Evolutionary conservation across 2,113 vertebrate genomes (phyloP), one percentile per base, ranked within the genome.

Genomic region (Atherinomorus stipes): DNA sequence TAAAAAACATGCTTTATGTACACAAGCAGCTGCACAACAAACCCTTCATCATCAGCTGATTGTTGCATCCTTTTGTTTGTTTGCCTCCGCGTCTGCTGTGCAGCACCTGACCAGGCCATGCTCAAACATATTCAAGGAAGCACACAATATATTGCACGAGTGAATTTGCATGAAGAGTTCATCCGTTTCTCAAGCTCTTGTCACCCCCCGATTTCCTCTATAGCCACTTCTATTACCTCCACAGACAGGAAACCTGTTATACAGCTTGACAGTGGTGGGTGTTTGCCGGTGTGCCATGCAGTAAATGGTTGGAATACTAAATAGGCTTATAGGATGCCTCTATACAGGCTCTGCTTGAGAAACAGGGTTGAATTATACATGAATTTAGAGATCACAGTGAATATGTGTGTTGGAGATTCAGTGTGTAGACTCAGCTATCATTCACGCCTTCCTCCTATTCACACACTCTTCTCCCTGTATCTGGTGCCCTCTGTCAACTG

Each of bases 321-420:
- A 74, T 6, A 85, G 75, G 82, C 31, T 58, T 59, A 54, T 71
- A 54, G 19, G 4, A 50, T 21, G 40, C 52, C 45, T 70, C 64
- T 74, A 74, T 76, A 73, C 13, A 21, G 53, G 70, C 60, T 76
- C 25, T 25, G 45, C 68, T 7, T 44, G 61, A 71, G 44, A 61
- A 78, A 75, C 57, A 10, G 42, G 40, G 37, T 22, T 86, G 62
- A 88, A 87, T 88, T 89, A 88, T 78, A 87, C 80, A 89, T 85
- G 76, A 37, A 59, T 85, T 79, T 74, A 58, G 60, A 81, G 56
- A 72, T 74, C 61, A 42, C 69, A 58, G 57, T 9, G 63, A 76
- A 61, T 69, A 34, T 71, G 50, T 52, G 40, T 31, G 16, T 23
- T 63, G 58, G 54, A 44, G 25, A 53, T 42, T 42, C 50, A 42